A percentile compares a stretch with the other conserved stretches of the same genome.
Conservation (phyloP, 2,797 vertebrate genomes). For the Falco biarmicus region DNA sequence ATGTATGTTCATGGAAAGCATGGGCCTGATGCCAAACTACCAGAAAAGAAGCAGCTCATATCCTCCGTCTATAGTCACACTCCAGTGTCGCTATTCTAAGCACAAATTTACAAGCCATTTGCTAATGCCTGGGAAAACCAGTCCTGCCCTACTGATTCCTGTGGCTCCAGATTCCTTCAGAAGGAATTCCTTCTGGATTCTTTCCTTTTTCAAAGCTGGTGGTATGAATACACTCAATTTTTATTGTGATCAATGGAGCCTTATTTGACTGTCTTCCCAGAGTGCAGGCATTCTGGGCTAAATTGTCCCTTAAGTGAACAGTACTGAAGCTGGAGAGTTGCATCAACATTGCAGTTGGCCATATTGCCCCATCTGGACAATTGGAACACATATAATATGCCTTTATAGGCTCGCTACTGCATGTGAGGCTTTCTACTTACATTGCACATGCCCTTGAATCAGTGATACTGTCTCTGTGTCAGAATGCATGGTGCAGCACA, state of each 20-base stretch:
- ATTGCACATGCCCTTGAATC: too few relatives aligned
- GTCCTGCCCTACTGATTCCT: background rate
- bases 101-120: background rate
- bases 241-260: background rate
- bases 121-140: background rate
- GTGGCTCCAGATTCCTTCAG: background rate
- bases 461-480: background rate
- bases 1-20: background rate
- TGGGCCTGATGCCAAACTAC: rapidly evolving
- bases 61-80: background rate
- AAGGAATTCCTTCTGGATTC: background rate
- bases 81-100: background rate
- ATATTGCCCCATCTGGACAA: background rate
- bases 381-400: rapidly evolving
- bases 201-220: background rate
- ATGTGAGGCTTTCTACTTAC: background rate
- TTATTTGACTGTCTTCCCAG: background rate
- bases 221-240: background rate
- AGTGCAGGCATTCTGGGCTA: background rate
- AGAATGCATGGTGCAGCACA: rapidly evolving
- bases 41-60: background rate
- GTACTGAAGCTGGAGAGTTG: background rate
- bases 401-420: background rate
- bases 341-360: background rate
- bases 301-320: background rate